Evolutionary conservation across 2,113 vertebrate species (phyloP).

Genomic region (Ochotona curzoniae): DNA sequence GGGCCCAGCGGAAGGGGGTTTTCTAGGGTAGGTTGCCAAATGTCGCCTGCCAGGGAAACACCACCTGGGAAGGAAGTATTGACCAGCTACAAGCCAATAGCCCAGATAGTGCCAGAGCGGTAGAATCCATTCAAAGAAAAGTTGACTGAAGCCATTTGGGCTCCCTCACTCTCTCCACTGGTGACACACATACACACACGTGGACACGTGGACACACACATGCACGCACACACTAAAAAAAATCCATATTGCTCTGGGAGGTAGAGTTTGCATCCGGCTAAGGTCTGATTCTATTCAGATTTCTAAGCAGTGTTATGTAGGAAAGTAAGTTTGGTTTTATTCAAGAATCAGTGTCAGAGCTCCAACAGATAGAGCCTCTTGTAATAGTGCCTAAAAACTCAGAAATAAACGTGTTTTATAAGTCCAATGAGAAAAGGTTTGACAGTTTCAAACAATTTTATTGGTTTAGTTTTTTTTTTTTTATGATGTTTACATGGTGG

Average conservation of each 20-base stretch:
- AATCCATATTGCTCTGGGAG: not conserved
- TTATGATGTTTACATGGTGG: too few relatives aligned
- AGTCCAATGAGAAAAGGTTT: slow-evolving; percentile 31
- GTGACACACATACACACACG: too few relatives aligned
- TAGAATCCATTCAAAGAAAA: slow-evolving; percentile 44
- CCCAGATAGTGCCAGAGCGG: slow-evolving; percentile 20
- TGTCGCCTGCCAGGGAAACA: not conserved
- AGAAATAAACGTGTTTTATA: slow-evolving; percentile 45
- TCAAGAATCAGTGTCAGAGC: slow-evolving; percentile 24
- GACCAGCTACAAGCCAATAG: not conserved
- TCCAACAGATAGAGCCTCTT: slow-evolving; percentile 29
- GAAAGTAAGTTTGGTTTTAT: slow-evolving; percentile 37
- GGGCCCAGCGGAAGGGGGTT: not conserved
- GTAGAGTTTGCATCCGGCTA: not conserved
- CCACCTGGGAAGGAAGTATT: not conserved
- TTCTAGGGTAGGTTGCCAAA: not conserved
- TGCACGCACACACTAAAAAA: not conserved
- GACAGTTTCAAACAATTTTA: slow-evolving; percentile 2
- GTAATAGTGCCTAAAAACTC: slow-evolving; percentile 10
- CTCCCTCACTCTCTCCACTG: too few relatives aligned
- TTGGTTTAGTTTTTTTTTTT: not conserved
- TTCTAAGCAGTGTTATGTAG: slow-evolving; percentile 6
- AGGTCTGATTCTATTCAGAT: slow-evolving; percentile 3
- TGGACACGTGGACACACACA: too few relatives aligned
- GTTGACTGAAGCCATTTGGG: not conserved